phyloP scores from a whole-genome alignment of 2,797 vertebrate genomes.

The Xenops minutus region DNA sequence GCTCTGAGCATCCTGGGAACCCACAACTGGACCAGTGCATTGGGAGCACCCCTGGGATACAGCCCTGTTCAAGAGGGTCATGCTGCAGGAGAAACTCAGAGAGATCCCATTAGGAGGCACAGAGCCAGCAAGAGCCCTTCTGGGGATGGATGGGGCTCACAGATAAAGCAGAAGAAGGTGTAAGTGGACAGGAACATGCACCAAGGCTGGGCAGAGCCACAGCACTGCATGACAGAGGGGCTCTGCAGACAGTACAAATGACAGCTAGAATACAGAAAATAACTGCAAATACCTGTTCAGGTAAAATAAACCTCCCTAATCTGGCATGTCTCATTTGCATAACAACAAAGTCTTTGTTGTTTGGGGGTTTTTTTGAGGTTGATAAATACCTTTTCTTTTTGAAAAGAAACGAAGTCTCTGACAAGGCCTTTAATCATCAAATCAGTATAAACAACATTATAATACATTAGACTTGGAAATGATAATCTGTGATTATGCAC shows the following conservation, averaged over 20 bases:
- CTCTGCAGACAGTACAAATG: neutral
- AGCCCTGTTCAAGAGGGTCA: neutral
- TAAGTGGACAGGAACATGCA: accelerated
- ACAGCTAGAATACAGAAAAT: neutral
- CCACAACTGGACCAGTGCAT: neutral
- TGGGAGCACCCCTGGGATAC: neutral
- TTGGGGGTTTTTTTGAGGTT: neutral
- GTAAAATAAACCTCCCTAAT: slow-evolving; percentile 35
- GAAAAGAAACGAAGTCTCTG: slow-evolving; percentile 64
- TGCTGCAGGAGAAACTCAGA: neutral
- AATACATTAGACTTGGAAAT: slow-evolving; percentile 75
- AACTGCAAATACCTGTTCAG: neutral
- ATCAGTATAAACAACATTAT: slow-evolving; percentile 69
- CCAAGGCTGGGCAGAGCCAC: neutral
- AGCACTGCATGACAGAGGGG: neutral
- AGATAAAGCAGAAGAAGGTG: neutral
- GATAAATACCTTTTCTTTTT: slow-evolving; percentile 49
- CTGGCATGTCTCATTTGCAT: neutral
- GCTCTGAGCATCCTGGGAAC: neutral
- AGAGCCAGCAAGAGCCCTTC: neutral
- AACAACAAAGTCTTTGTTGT: neutral
- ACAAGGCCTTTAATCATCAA: slow-evolving; percentile 65
- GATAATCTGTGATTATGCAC: slow-evolving; percentile 61
- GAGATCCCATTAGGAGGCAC: neutral
- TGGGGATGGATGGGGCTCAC: neutral